Evolutionary conservation across 2,113 vertebrate genomes (phyloP), one percentile per base, ranked within the genome.

Genomic region (Nycticorax nycticorax): DNA sequence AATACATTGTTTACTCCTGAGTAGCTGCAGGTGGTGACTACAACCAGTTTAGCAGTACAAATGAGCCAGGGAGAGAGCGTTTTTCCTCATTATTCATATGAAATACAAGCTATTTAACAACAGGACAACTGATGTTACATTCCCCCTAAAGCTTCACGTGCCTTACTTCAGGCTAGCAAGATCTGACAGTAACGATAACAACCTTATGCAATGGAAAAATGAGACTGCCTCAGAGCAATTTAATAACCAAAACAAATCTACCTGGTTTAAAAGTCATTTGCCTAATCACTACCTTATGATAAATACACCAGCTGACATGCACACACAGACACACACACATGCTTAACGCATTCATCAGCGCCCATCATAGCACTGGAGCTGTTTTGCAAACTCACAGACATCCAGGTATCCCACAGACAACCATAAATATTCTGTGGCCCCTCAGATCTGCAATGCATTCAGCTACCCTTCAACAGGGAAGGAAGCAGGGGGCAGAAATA

Each of bases 31-130:
- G 63, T 57, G 33, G n/a, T 75, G 53, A 79, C 47, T 63, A 35
- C 28, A 77, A 78, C 21, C n/a, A 84, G 52, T 56, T 59, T 5
- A 84, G 56, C 84, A 66, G 33, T 18, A 72, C 32, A 53, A n/a
- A 0, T 10, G 30, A 78, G 50, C 1, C 2, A 71, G 10, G 8
- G 37, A 75, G 10, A 60, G 9, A 21, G 16, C 0, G 0, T 8
- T 41, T 81, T 20, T 37, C 55, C 76, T 69, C 16, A 39, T 68
- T 66, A 83, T 39, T 92, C 72, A 17, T 27, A 50, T 0, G 5
- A 78, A 94, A 87, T 6, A 22, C 4, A 68, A 37, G 26, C 24
- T 24, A 14, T 22, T 76, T 30, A 53, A 48, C 12, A 22, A 56
- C 52, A 64, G 39, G 35, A 93, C 33, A 85, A 56, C 13, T n/a